A percentile compares a stretch with the other conserved stretches of the same genome.
Conservation (phyloP, 1,140 invertebrate species). For the Holcopasites calliopsidis region DNA sequence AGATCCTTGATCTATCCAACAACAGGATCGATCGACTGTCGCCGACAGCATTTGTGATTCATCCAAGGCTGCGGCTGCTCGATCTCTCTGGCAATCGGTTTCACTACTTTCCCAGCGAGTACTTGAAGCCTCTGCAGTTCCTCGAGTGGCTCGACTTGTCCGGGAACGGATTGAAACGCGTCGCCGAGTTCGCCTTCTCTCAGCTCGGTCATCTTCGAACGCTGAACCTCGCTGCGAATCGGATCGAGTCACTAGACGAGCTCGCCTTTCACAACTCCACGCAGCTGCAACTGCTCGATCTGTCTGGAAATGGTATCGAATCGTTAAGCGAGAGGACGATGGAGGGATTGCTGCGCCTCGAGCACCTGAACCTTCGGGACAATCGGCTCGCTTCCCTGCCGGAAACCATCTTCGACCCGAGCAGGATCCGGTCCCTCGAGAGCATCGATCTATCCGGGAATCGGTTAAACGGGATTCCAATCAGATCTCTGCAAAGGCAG, state of each 20-base stretch:
- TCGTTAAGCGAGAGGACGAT: conserved; percentile 89
- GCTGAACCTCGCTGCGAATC: conserved; percentile 86
- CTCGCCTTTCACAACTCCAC: conserved; percentile 94
- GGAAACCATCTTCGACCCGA: conserved; percentile 90
- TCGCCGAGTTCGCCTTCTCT: conserved; percentile 92
- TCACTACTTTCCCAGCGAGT: conserved; percentile 89
- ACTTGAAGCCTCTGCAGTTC: conserved; percentile 87
- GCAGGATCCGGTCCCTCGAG: conserved; percentile 88
- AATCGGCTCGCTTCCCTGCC: conserved; percentile 89
- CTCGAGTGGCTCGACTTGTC: conserved; percentile 88
- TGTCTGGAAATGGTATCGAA: conserved; percentile 88
- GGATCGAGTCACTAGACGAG: conserved; percentile 89
- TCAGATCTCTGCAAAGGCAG: conserved; percentile 89
- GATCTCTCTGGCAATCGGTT: conserved; percentile 87
- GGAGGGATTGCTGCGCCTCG: conserved; percentile 88
- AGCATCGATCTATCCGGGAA: conserved; percentile 90
- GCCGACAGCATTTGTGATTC: conserved; percentile 89
- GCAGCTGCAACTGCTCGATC: conserved; percentile 87
- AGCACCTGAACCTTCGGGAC: conserved; percentile 86
- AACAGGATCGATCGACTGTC: conserved; percentile 88
- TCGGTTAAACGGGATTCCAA: conserved; percentile 88
- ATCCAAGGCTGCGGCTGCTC: conserved; percentile 86
- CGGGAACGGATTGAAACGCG: conserved; percentile 86
- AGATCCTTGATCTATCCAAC: conserved; percentile 87
- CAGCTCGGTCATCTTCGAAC: conserved; percentile 86